A percentile compares a stretch with the other conserved stretches of the same genome.
Evolutionary conservation across 2,113 vertebrate species (phyloP).

Genomic region (Siniperca chuatsi): DNA sequence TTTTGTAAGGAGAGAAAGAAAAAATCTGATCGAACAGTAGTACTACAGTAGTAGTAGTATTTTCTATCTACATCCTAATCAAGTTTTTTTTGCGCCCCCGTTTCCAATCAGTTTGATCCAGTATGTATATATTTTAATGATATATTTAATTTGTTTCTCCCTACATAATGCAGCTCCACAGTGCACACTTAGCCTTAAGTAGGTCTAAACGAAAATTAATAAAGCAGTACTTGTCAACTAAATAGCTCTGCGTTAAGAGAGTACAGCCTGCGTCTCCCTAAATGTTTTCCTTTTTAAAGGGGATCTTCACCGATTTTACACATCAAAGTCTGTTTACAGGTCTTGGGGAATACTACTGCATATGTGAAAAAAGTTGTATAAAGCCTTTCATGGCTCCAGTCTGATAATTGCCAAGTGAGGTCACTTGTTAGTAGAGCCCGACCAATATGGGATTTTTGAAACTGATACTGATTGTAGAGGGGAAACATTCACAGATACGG

Average conservation of each 20-base stretch:
- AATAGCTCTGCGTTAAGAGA: neutral
- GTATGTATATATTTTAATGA: neutral
- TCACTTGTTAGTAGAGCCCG: no score
- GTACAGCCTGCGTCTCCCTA: neutral
- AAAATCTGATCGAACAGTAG: neutral
- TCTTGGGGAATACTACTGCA: no score
- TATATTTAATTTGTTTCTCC: neutral
- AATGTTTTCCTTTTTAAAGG: neutral
- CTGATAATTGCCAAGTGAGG: no score
- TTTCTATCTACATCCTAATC: neutral
- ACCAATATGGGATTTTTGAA: no score
- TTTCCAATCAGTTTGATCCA: neutral
- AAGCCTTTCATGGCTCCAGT: neutral
- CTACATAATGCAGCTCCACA: neutral
- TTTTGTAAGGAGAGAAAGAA: neutral
- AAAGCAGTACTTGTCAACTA: neutral
- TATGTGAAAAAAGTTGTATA: neutral
- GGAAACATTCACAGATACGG: no score
- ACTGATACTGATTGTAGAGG: no score
- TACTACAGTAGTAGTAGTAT: no score
- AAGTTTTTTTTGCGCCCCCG: neutral
- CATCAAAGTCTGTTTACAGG: neutral
- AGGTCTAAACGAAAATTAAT: conserved; percentile 11
- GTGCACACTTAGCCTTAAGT: neutral
- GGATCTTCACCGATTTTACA: neutral